A percentile compares a stretch with the other conserved stretches of the same genome.
These are phyloP conservation scores for Dolomedes plantarius DNA, from an alignment of 2,888 invertebrate genomes.

Conservation along the genomic window DNA sequence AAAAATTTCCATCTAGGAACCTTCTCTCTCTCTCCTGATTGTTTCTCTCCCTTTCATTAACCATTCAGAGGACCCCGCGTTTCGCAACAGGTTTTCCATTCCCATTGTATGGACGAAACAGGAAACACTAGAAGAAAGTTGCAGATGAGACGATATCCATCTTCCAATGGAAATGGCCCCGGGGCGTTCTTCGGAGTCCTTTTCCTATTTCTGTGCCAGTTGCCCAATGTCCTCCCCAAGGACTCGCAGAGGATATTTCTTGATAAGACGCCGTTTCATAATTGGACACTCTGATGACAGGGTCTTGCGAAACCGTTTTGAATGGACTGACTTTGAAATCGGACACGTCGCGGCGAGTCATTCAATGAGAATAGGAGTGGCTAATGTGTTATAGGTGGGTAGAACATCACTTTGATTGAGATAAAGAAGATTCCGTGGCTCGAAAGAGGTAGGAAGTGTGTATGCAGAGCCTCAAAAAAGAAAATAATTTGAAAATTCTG, in stretches of 20 bases:
- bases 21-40: background rate
- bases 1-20: background rate
- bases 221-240: constrained; percentile 42
- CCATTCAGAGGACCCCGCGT: constrained; percentile 43
- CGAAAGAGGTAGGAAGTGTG: no score
- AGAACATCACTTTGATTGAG: no score
- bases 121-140: constrained; percentile 36
- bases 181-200: constrained; percentile 21
- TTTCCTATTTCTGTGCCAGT: constrained; percentile 13
- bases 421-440: no score
- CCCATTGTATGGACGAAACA: constrained; percentile 46
- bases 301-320: constrained; percentile 41
- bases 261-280: constrained; percentile 21
- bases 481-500: no score
- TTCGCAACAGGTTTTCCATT: constrained; percentile 38
- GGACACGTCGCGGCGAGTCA: background rate
- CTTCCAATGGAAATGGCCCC: constrained; percentile 51
- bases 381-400: background rate
- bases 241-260: constrained; percentile 30
- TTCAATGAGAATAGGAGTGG: background rate
- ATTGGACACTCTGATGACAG: constrained; percentile 53
- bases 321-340: constrained; percentile 28
- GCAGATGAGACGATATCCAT: constrained; percentile 65
- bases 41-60: constrained; percentile 23
- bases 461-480: no score